phyloP scores from a whole-genome alignment of 2,113 vertebrate species.

The Anolis sagrei region DNA sequence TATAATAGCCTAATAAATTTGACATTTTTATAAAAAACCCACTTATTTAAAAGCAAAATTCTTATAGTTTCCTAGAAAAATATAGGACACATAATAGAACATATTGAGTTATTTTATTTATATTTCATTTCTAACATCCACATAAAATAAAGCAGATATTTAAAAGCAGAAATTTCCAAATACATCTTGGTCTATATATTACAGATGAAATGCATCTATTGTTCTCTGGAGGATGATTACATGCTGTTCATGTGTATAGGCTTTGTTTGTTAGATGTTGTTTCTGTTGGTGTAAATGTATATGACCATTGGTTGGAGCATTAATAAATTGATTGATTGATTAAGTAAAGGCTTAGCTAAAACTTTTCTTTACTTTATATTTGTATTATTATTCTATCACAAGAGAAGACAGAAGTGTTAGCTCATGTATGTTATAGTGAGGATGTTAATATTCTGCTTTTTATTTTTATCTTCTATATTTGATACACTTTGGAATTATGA shows the following conservation, averaged over 20 bases:
- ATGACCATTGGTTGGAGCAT: too few species aligned
- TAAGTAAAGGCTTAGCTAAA: slow-evolving; percentile 78
- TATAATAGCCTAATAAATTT: too few species aligned
- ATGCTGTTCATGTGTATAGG: slow-evolving; percentile 28
- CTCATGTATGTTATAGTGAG: background rate
- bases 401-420: slow-evolving; percentile 40
- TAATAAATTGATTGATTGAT: too few species aligned
- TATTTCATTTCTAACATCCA: slow-evolving; percentile 57
- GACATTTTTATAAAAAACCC: too few species aligned
- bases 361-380: slow-evolving; percentile 74
- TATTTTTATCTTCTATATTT: slow-evolving; percentile 34
- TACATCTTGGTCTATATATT: background rate
- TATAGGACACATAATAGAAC: slow-evolving; percentile 25
- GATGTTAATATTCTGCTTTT: slow-evolving; percentile 64
- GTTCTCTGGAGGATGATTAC: background rate
- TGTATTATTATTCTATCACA: slow-evolving; percentile 54
- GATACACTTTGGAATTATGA: slow-evolving; percentile 58
- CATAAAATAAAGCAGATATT: background rate
- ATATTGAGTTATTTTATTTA: slow-evolving; percentile 28
- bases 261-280: too few species aligned
- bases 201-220: background rate
- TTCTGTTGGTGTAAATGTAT: too few species aligned
- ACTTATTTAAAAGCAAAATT: too few species aligned
- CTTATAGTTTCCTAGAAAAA: slow-evolving; percentile 30
- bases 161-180: background rate